A percentile compares a stretch with the other conserved stretches of the same genome.
These are phyloP conservation scores for Gymnodraco acuticeps DNA, from an alignment of 2,797 vertebrate genomes.

Conservation along the genomic window DNA sequence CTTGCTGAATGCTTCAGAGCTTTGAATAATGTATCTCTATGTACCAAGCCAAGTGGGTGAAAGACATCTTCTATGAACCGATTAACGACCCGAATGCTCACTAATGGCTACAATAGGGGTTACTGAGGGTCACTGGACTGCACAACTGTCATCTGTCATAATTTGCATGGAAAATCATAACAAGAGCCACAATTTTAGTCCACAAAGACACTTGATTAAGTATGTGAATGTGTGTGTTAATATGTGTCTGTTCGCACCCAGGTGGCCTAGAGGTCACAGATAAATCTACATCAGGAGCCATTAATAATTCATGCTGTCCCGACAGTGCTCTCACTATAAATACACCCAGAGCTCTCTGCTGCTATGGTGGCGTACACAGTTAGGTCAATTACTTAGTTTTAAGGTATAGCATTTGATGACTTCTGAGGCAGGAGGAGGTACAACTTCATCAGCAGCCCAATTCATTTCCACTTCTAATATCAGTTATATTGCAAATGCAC, in stretches of 20 bases:
- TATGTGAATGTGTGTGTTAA: constrained; percentile 42
- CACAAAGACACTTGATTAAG: constrained; percentile 50
- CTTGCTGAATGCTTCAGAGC: constrained; percentile 69
- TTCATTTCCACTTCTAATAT: constrained; percentile 44
- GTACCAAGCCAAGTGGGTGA: constrained; percentile 56
- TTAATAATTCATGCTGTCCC: constrained; percentile 83
- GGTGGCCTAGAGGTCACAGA: constrained; percentile 81
- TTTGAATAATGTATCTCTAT: constrained; percentile 62
- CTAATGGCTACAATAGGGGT: constrained; percentile 46
- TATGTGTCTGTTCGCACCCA: constrained; percentile 57
- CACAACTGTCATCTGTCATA: constrained; percentile 40
- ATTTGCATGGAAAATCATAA: constrained; percentile 41
- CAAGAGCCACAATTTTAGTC: constrained; percentile 31
- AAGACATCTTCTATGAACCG: constrained; percentile 40
- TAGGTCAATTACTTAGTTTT: constrained; percentile 74
- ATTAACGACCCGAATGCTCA: constrained; percentile 37
- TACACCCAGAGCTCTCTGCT: constrained; percentile 63
- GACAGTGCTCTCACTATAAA: constrained; percentile 79
- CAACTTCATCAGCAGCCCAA: constrained; percentile 42
- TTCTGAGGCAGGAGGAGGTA: constrained; percentile 41
- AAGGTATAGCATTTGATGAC: constrained; percentile 58
- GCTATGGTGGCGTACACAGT: constrained; percentile 63
- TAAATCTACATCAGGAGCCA: constrained; percentile 77
- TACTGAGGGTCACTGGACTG: constrained; percentile 43
- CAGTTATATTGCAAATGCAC: constrained; percentile 29